Evolutionary conservation across 2,113 vertebrate species (phyloP).

Genomic region (Dermatemys mawii): DNA sequence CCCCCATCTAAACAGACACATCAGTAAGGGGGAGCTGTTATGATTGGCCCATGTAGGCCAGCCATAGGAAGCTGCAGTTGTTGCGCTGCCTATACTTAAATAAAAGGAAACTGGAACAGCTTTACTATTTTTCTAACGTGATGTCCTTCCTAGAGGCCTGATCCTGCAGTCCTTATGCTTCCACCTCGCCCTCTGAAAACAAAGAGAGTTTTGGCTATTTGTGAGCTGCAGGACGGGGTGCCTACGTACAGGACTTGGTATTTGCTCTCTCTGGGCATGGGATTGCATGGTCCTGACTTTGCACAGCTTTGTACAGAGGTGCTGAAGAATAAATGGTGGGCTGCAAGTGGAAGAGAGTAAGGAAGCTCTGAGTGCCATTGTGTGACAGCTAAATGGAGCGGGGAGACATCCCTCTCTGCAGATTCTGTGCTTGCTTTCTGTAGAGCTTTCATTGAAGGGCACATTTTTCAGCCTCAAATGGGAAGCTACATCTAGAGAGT

Average conservation of each 20-base stretch:
- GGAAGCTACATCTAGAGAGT: neutral
- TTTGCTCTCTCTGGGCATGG: neutral
- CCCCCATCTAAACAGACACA: neutral
- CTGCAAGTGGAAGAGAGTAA: rapidly evolving
- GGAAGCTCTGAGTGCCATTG: neutral
- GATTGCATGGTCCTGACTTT: neutral
- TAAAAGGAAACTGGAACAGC: neutral
- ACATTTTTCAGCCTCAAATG: neutral
- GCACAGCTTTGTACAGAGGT: neutral
- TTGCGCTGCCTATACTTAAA: neutral
- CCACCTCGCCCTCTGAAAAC: neutral
- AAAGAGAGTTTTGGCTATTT: neutral
- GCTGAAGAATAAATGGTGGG: neutral
- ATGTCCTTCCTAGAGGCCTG: neutral
- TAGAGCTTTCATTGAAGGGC: neutral
- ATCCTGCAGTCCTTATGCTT: neutral
- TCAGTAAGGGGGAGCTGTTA: neutral
- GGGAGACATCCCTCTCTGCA: neutral
- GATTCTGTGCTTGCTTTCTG: neutral
- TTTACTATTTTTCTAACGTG: neutral
- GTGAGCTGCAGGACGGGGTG: neutral
- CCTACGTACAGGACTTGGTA: neutral
- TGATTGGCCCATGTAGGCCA: neutral
- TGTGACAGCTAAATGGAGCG: neutral
- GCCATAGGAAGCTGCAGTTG: neutral